Conservation (phyloP, 2,888 invertebrate species). For the Drosophila infuscata region DNA sequence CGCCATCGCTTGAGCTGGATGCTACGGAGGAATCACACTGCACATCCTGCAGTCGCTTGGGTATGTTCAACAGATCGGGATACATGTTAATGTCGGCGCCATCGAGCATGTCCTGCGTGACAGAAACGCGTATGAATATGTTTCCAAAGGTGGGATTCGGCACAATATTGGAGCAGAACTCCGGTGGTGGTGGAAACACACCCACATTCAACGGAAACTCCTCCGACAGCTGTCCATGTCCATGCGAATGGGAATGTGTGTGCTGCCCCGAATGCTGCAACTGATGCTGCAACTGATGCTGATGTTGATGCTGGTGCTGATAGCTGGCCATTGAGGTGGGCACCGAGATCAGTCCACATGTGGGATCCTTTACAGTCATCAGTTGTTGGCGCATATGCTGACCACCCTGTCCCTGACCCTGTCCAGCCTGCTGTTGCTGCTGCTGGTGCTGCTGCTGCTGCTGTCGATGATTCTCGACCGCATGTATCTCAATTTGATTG, state of each 20-base stretch:
- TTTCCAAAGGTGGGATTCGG: constrained; percentile 86
- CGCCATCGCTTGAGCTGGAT: constrained; percentile 53
- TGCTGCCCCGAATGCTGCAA: constrained; percentile 46
- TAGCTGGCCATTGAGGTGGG: constrained; percentile 76
- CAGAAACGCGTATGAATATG: constrained; percentile 93
- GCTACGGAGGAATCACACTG: constrained; percentile 42
- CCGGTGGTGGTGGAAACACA: constrained; percentile 87
- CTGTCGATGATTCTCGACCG: constrained; percentile 86
- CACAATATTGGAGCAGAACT: constrained; percentile 86
- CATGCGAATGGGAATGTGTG: constrained; percentile 62
- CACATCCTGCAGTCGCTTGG: constrained; percentile 86
- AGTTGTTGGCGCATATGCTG: constrained; percentile 76
- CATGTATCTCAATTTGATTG: constrained; percentile 87
- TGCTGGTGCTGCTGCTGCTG: constrained; percentile 38
- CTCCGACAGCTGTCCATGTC: constrained; percentile 80
- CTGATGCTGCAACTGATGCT: constrained; percentile 26
- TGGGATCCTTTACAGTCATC: constrained; percentile 81
- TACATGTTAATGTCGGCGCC: constrained; percentile 89
- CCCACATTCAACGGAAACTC: constrained; percentile 85
- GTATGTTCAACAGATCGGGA: constrained; percentile 92
- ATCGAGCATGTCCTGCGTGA: constrained; percentile 89
- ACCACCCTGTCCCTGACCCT: constrained; percentile 52
- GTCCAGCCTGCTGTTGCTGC: constrained; percentile 51
- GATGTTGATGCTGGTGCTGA: constrained; percentile 37
- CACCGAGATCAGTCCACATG: constrained; percentile 82